Conservation (phyloP, 2,113 vertebrate genomes). For the Anser cygnoides region DNA sequence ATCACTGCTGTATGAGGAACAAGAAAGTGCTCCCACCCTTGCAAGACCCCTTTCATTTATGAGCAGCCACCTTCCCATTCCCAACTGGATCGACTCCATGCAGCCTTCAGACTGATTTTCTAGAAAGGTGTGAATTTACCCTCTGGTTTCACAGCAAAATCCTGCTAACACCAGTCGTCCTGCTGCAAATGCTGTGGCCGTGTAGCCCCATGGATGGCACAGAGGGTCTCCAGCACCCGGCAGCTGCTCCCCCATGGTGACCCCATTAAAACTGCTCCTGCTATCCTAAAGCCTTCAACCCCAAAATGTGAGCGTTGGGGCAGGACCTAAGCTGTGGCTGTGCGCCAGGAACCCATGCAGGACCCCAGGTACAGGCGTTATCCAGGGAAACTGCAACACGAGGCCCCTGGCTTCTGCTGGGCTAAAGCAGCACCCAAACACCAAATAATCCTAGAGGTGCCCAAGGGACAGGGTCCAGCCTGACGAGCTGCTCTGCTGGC, state of each 20-base stretch:
- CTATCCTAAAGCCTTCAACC: neutral
- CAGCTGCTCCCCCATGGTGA: neutral
- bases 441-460: too few relatives aligned
- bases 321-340: neutral
- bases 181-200: neutral
- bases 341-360: accelerated
- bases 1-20: neutral
- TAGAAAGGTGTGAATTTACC: neutral
- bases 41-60: neutral
- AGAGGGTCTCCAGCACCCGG: neutral
- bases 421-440: neutral
- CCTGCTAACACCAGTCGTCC: neutral
- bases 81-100: neutral
- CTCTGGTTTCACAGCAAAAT: neutral
- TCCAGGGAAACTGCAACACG: neutral
- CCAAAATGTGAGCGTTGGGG: too few relatives aligned
- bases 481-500: neutral
- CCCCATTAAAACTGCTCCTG: neutral
- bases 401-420: neutral
- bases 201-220: too few relatives aligned
- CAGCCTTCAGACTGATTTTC: neutral
- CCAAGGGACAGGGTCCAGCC: neutral
- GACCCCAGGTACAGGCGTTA: neutral
- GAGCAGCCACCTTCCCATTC: neutral
- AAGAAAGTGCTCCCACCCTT: neutral